Percentiles rank a stretch among this genome's conserved stretches.
These are phyloP conservation scores for Panonychus citri DNA, from an alignment of 1,140 invertebrate genomes.

Conservation along the genomic window DNA sequence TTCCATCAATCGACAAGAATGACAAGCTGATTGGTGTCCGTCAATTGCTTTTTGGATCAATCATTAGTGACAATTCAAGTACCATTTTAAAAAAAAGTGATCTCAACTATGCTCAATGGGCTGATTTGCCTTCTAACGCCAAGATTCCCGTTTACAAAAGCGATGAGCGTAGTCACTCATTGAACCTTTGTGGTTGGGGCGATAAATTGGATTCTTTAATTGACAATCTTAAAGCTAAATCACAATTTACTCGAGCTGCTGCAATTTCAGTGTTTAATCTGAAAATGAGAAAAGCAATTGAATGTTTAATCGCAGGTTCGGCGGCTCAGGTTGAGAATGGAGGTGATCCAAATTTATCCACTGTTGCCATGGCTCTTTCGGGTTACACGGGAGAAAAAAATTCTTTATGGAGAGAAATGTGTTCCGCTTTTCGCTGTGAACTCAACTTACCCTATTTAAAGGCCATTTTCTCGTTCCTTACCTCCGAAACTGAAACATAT, in stretches of 20 bases:
- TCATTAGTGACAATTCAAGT: not conserved
- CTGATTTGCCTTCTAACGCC: not conserved
- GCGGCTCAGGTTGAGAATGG: conserved; percentile 7
- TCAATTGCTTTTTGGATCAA: not conserved
- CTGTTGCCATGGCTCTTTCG: conserved; percentile 71
- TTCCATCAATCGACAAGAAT: not conserved
- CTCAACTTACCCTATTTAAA: conserved; percentile 67
- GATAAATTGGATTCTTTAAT: not conserved
- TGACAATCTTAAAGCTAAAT: conserved; percentile 3
- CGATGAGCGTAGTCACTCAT: not conserved
- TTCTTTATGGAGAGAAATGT: conserved; percentile 57
- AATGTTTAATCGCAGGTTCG: conserved; percentile 45
- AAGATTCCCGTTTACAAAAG: not conserved
- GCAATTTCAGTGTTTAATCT: conserved; percentile 74
- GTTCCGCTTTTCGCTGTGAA: conserved; percentile 38
- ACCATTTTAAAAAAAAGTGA: not conserved
- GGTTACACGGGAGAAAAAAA: conserved; percentile 29
- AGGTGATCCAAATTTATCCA: conserved; percentile 17
- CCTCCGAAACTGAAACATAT: conserved; percentile 40
- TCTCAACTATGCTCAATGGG: not conserved
- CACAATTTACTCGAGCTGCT: conserved; percentile 50
- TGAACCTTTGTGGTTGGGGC: not conserved
- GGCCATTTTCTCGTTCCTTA: conserved; percentile 74
- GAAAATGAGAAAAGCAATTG: conserved; percentile 53
- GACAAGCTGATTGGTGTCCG: not conserved